These are phyloP conservation scores for Napeogenes inachia DNA, from an alignment of 2,888 invertebrate genomes.

Conservation along the genomic window DNA sequence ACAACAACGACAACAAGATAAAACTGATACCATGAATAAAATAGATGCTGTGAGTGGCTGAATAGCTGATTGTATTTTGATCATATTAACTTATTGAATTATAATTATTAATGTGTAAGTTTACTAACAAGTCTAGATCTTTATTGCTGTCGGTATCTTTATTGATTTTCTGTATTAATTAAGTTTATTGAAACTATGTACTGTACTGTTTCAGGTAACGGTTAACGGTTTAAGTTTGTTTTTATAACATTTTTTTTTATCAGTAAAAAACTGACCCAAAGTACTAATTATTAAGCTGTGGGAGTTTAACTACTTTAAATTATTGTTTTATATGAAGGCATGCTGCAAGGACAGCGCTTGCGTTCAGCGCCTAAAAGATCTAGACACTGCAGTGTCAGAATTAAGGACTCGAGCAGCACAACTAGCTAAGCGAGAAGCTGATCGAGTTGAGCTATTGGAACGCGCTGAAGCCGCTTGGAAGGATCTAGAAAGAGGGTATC, in stretches of 20 bases:
- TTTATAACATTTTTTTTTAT: no score
- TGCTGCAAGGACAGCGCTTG: slow-evolving; percentile 52
- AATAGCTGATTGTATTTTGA: not conserved
- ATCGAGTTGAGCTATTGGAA: slow-evolving; percentile 55
- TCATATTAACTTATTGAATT: not conserved
- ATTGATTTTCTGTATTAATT: no score
- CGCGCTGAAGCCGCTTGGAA: slow-evolving; percentile 65
- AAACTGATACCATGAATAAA: slow-evolving; percentile 41
- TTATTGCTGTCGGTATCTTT: no score
- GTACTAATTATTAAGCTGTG: not conserved
- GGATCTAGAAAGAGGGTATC: slow-evolving; percentile 60
- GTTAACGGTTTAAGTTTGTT: no score
- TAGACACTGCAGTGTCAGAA: slow-evolving; percentile 47
- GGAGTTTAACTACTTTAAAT: not conserved
- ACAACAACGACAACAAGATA: slow-evolving; percentile 21
- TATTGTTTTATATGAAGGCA: slow-evolving; percentile 37
- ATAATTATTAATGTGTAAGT: not conserved
- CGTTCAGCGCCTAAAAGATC: slow-evolving; percentile 39
- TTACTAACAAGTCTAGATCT: no score
- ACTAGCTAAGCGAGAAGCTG: slow-evolving; percentile 55
- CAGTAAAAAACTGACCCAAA: no score
- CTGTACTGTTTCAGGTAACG: no score
- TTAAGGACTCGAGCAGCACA: slow-evolving; percentile 47
- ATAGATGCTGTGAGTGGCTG: slow-evolving; percentile 45
- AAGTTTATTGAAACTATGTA: no score